Conservation (phyloP, 2,113 vertebrate species). For the Myodes glareolus region DNA sequence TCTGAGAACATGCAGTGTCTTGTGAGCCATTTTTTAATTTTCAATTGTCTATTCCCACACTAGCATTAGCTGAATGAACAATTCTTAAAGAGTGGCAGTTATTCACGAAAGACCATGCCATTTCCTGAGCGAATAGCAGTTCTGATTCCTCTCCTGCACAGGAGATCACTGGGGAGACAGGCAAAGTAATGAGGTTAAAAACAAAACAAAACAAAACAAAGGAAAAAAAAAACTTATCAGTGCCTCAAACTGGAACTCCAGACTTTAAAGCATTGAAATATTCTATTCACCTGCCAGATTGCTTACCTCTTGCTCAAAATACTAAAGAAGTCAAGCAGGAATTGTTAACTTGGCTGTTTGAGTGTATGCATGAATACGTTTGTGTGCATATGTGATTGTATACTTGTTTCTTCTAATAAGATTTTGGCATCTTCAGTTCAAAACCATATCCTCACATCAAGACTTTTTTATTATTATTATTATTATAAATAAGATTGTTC, state of each 20-base stretch:
- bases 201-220: background rate
- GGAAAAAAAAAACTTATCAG: background rate
- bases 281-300: background rate
- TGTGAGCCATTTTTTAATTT: background rate
- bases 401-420: slow-evolving; percentile 44
- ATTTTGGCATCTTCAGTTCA: background rate
- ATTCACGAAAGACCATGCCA: background rate
- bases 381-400: background rate
- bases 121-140: background rate
- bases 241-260: slow-evolving; percentile 18
- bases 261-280: background rate
- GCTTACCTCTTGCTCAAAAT: slow-evolving; percentile 13
- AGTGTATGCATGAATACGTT: background rate
- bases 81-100: background rate
- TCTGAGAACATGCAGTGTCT: background rate
- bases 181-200: background rate
- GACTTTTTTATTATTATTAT: slow-evolving; percentile 2
- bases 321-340: background rate
- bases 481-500: slow-evolving; percentile 20
- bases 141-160: background rate
- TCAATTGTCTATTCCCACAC: background rate
- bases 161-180: background rate
- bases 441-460: slow-evolving; percentile 32
- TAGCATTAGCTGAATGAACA: background rate
- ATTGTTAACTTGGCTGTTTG: background rate